Percentiles rank a stretch among this genome's conserved stretches.
Conservation (phyloP, 2,888 invertebrate genomes). For the Plusia festucae region DNA sequence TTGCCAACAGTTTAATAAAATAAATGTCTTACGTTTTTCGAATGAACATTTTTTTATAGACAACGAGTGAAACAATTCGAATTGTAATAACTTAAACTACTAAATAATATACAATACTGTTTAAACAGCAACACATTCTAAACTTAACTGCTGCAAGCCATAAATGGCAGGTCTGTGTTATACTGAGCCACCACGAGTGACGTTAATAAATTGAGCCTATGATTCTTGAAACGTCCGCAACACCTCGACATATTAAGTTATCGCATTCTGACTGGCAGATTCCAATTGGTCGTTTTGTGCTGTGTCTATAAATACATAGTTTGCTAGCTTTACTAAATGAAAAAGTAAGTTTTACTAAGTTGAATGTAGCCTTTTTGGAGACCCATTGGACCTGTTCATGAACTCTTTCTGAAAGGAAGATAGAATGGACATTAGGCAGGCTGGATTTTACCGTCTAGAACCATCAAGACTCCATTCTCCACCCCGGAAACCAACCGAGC, state of each 20-base stretch:
- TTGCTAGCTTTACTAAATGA: not conserved
- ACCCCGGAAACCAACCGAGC: too few species aligned
- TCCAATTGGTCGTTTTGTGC: not conserved
- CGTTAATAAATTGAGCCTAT: not conserved
- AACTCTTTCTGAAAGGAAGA: too few species aligned
- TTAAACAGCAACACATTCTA: not conserved
- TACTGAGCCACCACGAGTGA: not conserved
- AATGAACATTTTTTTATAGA: too few species aligned
- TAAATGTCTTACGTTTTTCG: too few species aligned
- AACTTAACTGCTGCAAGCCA: not conserved
- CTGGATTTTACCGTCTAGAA: too few species aligned
- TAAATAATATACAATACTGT: not conserved
- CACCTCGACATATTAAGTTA: not conserved
- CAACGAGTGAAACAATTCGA: not conserved
- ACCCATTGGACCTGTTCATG: too few species aligned
- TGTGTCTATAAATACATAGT: not conserved
- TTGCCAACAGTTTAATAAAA: too few species aligned
- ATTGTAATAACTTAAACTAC: not conserved
- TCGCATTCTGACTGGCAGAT: not conserved
- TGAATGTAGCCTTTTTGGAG: too few species aligned
- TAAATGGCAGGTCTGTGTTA: not conserved
- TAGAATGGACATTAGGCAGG: too few species aligned
- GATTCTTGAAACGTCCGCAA: conserved; percentile 4
- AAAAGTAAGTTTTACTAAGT: not conserved
- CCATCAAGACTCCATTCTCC: too few species aligned